These are phyloP conservation scores for Oncorhynchus gorbuscha DNA, from an alignment of 2,113 vertebrate genomes.

Conservation along the genomic window DNA sequence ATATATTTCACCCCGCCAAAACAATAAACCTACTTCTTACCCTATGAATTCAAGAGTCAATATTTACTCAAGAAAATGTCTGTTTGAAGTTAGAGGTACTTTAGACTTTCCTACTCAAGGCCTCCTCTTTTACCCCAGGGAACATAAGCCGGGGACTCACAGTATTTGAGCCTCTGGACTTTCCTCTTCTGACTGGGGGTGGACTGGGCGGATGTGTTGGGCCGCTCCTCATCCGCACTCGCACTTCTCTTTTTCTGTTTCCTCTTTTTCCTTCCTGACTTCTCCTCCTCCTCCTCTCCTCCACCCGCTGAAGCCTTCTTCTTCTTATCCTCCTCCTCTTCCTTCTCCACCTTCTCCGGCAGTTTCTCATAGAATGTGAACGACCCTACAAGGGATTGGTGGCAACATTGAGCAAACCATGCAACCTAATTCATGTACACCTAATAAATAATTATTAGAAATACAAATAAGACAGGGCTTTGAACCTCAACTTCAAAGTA, in stretches of 20 bases:
- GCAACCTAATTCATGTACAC: too few species aligned
- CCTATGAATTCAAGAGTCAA: background rate
- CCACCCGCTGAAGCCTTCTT: background rate
- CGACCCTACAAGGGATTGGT: constrained; percentile 39
- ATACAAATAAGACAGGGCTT: too few species aligned
- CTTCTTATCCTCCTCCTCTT: background rate
- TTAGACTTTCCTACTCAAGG: background rate
- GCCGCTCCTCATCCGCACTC: constrained; percentile 34
- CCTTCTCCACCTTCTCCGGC: constrained; percentile 12
- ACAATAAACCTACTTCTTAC: background rate
- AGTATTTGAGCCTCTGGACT: background rate
- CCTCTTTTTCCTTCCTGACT: constrained; percentile 17
- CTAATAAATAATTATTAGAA: too few species aligned
- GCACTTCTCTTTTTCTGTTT: background rate
- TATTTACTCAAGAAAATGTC: background rate
- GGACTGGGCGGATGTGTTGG: constrained; percentile 46
- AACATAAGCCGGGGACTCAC: constrained; percentile 33
- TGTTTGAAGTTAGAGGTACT: background rate
- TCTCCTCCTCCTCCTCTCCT: background rate
- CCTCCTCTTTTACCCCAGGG: background rate
- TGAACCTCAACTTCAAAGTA: too few species aligned
- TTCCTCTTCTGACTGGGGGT: constrained; percentile 30
- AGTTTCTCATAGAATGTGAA: constrained; percentile 27
- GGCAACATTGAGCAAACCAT: too few species aligned
- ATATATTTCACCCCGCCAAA: background rate